Evolutionary conservation across 1,140 invertebrate species (phyloP).

Genomic region (Lysiphlebus fabarum): DNA sequence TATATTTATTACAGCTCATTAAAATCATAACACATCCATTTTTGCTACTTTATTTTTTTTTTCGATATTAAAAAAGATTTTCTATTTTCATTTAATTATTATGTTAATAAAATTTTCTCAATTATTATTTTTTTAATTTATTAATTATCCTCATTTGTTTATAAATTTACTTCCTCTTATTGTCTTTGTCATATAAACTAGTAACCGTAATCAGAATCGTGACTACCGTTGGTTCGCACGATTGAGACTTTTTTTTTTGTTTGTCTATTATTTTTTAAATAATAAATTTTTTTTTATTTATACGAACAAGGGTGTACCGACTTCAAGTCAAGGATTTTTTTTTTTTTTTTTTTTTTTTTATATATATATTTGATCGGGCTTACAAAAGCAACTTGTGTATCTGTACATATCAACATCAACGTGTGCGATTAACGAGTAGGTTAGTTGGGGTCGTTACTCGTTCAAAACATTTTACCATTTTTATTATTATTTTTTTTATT

Average conservation of each 20-base stretch:
- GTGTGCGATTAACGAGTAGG: constrained; percentile 42
- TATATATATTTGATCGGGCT: no score
- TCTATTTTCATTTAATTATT: constrained; percentile 1
- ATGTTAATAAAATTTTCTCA: neutral
- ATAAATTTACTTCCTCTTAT: neutral
- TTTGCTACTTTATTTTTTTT: neutral
- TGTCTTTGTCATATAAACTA: neutral
- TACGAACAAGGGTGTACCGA: neutral
- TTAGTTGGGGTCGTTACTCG: constrained; percentile 44
- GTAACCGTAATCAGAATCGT: constrained; percentile 41
- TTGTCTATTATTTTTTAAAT: neutral
- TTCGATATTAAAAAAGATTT: neutral
- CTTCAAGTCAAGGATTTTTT: neutral
- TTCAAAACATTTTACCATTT: constrained; percentile 34
- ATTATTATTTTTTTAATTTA: no score
- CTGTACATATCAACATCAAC: constrained; percentile 24
- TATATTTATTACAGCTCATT: no score
- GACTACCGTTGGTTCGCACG: constrained; percentile 48
- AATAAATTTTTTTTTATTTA: neutral
- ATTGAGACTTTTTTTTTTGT: constrained; percentile 31
- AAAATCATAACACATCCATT: no score
- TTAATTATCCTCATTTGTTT: no score
- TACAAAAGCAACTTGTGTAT: neutral
- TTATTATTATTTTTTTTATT: neutral
- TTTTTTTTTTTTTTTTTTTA: no score